Percentiles rank a stretch among this genome's conserved stretches.
Evolutionary conservation across 2,888 invertebrate genomes (phyloP).

Genomic region (Synanthedon andrenaeformis): DNA sequence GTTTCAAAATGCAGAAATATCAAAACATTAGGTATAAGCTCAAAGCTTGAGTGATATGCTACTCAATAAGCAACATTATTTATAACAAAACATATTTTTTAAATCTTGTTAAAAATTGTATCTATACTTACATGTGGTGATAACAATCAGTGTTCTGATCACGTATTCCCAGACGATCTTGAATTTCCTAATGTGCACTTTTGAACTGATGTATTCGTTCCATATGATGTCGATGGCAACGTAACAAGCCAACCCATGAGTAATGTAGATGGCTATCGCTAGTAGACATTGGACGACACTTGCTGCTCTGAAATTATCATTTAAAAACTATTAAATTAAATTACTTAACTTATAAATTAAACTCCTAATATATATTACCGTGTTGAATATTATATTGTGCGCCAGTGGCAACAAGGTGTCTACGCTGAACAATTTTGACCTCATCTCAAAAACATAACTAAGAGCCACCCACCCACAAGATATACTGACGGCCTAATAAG

Average conservation of each 20-base stretch:
- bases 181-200: constrained; percentile 73
- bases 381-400: background rate
- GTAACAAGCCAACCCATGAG: constrained; percentile 94
- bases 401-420: no score
- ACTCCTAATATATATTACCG: background rate
- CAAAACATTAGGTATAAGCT: no score
- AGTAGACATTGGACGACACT: constrained; percentile 79
- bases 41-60: no score
- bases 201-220: constrained; percentile 76
- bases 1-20: no score
- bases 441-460: no score
- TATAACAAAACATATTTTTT: no score
- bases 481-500: no score
- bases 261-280: constrained; percentile 87
- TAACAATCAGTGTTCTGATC: constrained; percentile 80
- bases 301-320: constrained; percentile 66
- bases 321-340: no score
- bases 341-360: background rate
- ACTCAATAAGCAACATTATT: no score
- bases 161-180: constrained; percentile 80
- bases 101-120: background rate
- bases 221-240: constrained; percentile 95
- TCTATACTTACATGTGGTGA: constrained; percentile 84
- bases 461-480: no score
- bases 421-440: no score